These are phyloP conservation scores for Thermophis baileyi DNA, from an alignment of 2,113 vertebrate species.

Conservation along the genomic window DNA sequence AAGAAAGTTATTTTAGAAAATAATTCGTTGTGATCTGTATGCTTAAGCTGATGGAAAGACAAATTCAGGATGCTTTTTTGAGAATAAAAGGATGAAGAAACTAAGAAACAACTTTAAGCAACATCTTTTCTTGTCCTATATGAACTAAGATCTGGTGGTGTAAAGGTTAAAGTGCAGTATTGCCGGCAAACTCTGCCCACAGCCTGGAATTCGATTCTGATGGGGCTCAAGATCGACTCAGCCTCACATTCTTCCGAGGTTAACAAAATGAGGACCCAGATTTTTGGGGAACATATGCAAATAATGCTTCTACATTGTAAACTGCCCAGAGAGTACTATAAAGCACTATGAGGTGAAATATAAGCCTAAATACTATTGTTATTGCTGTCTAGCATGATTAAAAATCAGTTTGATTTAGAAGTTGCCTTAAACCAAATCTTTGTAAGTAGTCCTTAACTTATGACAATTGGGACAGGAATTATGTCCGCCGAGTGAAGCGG, in stretches of 20 bases:
- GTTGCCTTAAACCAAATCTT: neutral
- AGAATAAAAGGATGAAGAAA: neutral
- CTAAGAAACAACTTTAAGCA: neutral
- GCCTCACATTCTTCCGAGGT: neutral
- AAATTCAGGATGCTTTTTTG: neutral
- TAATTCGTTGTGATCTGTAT: neutral
- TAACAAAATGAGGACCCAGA: neutral
- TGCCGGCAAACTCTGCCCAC: neutral
- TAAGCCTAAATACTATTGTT: neutral
- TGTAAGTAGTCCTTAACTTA: neutral
- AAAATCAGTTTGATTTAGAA: neutral
- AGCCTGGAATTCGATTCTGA: neutral
- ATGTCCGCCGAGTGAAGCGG: neutral
- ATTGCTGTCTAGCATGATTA: neutral
- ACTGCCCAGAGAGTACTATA: neutral
- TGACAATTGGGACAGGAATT: neutral
- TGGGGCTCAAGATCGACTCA: neutral
- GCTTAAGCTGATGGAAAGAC: neutral
- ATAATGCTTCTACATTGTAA: neutral
- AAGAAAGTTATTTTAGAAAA: slow-evolving; percentile 36
- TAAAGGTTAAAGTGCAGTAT: neutral
- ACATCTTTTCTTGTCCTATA: neutral
- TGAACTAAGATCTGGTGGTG: neutral
- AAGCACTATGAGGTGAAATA: neutral
- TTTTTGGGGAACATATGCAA: neutral